Conservation (phyloP, 2,797 vertebrate species). For the Champsocephalus gunnari region DNA sequence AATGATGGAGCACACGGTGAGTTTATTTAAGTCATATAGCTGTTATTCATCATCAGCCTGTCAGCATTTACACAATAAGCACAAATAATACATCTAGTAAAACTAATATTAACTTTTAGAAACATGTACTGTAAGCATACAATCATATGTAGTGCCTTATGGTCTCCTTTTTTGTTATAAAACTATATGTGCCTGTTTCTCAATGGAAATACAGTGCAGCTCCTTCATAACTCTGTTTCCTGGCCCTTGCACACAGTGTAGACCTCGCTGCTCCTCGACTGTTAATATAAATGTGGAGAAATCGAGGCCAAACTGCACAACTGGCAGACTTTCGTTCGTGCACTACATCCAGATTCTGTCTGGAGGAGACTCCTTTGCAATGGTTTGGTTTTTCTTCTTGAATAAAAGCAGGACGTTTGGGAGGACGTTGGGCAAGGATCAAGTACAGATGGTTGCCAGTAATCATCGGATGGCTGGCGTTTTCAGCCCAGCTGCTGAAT, state of each 20-base stretch:
- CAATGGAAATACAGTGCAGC: slow-evolving; percentile 36
- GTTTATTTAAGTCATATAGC: slow-evolving; percentile 54
- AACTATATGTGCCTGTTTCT: slow-evolving; percentile 29
- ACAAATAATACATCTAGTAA: slow-evolving; percentile 49
- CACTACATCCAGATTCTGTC: slow-evolving; percentile 42
- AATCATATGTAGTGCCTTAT: slow-evolving; percentile 29
- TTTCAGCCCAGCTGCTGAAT: slow-evolving; percentile 42
- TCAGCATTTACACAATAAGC: slow-evolving; percentile 35
- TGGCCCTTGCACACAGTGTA: slow-evolving; percentile 15
- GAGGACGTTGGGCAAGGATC: slow-evolving; percentile 53
- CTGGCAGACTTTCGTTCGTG: slow-evolving; percentile 45
- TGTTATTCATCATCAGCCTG: slow-evolving; percentile 41
- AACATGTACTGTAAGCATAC: slow-evolving; percentile 24
- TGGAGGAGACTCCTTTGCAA: slow-evolving; percentile 45
- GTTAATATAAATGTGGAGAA: slow-evolving; percentile 32
- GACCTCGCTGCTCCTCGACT: slow-evolving; percentile 20
- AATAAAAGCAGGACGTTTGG: slow-evolving; percentile 56
- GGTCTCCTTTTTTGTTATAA: slow-evolving; percentile 27
- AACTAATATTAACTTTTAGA: slow-evolving; percentile 41
- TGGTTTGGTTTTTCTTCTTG: slow-evolving; percentile 50
- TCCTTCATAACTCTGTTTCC: slow-evolving; percentile 53
- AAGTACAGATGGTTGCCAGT: slow-evolving; percentile 57
- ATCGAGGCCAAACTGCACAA: slow-evolving; percentile 36
- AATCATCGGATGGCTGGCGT: slow-evolving; percentile 50
- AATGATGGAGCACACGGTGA: slow-evolving; percentile 31